These are phyloP conservation scores for Otis tarda DNA, from an alignment of 2,113 vertebrate genomes.

Conservation along the genomic window DNA sequence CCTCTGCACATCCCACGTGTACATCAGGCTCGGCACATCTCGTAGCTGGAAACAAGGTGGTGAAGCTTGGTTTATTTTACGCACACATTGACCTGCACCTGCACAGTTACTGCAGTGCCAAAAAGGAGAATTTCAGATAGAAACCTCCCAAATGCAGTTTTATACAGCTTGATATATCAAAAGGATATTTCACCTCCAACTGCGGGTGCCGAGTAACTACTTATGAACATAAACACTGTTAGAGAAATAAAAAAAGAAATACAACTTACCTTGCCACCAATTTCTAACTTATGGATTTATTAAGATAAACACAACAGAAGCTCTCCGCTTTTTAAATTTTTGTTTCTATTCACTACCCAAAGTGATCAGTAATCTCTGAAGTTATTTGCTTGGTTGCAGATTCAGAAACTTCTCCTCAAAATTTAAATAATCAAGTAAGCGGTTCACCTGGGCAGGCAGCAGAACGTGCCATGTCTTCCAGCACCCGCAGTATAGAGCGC, in stretches of 20 bases:
- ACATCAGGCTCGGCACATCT: accelerated
- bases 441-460: not conserved
- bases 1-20: accelerated
- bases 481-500: accelerated
- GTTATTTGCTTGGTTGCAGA: not conserved
- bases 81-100: not conserved
- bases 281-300: not conserved
- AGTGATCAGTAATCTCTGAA: not conserved
- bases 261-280: conserved; percentile 7
- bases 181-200: not conserved
- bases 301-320: not conserved
- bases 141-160: not conserved
- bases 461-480: not conserved
- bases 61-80: not conserved
- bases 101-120: not conserved
- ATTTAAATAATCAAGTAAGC: not conserved
- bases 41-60: accelerated
- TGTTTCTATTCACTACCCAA: not conserved
- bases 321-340: not conserved
- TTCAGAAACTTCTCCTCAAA: not conserved
- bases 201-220: accelerated
- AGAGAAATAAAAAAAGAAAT: not conserved
- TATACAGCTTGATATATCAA: not conserved
- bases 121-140: not conserved
- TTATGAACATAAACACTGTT: not conserved